Base-by-base conservation (phyloP, 2,113 vertebrate genomes). In the Oncorhynchus nerka region DNA sequence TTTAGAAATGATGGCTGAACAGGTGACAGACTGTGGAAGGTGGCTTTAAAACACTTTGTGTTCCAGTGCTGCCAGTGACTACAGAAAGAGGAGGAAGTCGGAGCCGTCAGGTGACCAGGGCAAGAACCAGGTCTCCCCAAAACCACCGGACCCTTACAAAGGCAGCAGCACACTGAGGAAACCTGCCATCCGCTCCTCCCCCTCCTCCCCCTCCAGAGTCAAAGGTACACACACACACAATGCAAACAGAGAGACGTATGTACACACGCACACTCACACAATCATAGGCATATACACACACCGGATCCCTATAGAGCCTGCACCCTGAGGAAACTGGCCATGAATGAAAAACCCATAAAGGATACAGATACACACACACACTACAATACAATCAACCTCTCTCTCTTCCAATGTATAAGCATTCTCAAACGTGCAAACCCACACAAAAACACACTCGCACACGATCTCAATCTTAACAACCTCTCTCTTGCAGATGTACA, bases 81-180 rank as follows among this genome's bases (percentile, higher is more conserved):
- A 97, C 85, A 94, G 97, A 61, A 99, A 98, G 81, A 92, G 98
- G 67, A 93, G 98, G 94, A 99, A 97, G 96, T 99, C 97, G 0
- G 98, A 99, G 87, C 98, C 98, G 3, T 89, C 95, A 0, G 95
- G 13, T 26, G 94, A 95, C 0, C 95, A 92, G 69, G 92, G 89
- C 4, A 85, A 88, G 26, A 90, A 88, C 86, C 91, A 88, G 48
- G 76, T 82, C 0, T 91, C 91, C 70, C 90, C 89, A 1, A 90
- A 93, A 66, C 86, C 83, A 4, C 88, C 88, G 5, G 95, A 96
- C 83, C 77, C 87, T 34, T 92, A 92, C 59, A 93, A 94, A 91
- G 76, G 94, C 1, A 93, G 91, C 9, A 22, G 86, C 87, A 94
- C 93, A 73, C 86, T 96, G 75, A 94, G 94, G 49, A 97, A 95